Percentiles rank a stretch among this genome's conserved stretches.
Conservation (phyloP, 2,113 vertebrate species). For the Hemiprocne comata region DNA sequence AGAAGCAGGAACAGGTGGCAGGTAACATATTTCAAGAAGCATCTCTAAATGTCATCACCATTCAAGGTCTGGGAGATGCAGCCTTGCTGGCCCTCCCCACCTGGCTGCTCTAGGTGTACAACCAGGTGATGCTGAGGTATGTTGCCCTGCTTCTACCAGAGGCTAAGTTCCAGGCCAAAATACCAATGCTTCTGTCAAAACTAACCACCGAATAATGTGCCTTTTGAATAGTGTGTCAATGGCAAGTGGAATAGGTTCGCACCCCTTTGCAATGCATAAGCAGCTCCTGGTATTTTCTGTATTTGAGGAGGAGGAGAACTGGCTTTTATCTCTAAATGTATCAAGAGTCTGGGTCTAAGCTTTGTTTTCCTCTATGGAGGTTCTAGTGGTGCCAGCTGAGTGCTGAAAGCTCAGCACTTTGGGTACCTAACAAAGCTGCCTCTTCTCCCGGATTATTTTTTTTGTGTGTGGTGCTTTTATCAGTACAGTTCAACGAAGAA, state of each 20-base stretch:
- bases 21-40: background rate
- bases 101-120: background rate
- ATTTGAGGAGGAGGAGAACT: background rate
- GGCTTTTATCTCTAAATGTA: background rate
- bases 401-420: background rate
- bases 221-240: background rate
- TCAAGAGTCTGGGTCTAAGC: background rate
- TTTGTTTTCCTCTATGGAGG: background rate
- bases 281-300: background rate
- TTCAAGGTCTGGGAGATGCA: background rate
- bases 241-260: background rate
- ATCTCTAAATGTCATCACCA: fast-evolving
- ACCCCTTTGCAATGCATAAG: fast-evolving
- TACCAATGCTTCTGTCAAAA: background rate
- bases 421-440: background rate
- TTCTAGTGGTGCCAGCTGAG: background rate
- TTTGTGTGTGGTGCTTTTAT: background rate
- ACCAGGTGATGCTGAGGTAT: background rate
- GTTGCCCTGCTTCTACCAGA: background rate
- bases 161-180: background rate
- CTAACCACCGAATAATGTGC: background rate
- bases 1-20: background rate
- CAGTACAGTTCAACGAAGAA: background rate
- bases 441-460: background rate
- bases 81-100: background rate